Evolutionary conservation across 2,113 vertebrate species (phyloP).

Genomic region (Catharus bicknelli): DNA sequence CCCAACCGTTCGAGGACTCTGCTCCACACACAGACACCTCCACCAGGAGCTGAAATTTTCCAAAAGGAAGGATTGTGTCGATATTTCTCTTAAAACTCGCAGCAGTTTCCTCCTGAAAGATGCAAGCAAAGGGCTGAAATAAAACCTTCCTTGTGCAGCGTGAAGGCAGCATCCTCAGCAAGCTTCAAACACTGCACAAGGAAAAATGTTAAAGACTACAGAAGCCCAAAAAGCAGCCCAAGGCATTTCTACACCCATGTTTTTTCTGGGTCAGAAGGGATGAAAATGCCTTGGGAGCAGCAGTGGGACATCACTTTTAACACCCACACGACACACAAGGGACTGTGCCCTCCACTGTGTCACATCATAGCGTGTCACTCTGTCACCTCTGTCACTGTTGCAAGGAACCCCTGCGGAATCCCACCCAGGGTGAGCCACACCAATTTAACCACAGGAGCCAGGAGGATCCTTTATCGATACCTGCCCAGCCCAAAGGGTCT

Average conservation of each 20-base stretch:
- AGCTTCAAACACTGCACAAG: slow-evolving; percentile 17
- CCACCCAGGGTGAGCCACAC: background rate
- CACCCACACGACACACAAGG: background rate
- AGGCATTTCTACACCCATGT: background rate
- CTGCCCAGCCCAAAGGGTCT: background rate
- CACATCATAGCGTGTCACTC: background rate
- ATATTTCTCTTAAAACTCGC: background rate
- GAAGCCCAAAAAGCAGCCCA: background rate
- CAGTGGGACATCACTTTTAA: background rate
- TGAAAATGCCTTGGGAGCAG: background rate
- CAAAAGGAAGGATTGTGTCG: background rate
- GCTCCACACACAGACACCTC: background rate
- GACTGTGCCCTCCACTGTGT: background rate
- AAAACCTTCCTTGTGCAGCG: background rate
- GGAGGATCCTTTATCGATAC: background rate
- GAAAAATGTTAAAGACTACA: background rate
- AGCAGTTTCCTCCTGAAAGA: slow-evolving; percentile 21
- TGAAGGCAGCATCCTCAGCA: slow-evolving; percentile 13
- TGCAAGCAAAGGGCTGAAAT: background rate
- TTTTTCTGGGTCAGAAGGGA: background rate
- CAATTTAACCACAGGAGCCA: background rate
- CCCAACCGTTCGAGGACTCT: background rate
- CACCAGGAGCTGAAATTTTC: background rate
- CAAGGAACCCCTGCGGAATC: background rate
- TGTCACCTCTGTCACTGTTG: background rate